phyloP scores from a whole-genome alignment of 1,140 invertebrate genomes.

The Lerema accius region DNA sequence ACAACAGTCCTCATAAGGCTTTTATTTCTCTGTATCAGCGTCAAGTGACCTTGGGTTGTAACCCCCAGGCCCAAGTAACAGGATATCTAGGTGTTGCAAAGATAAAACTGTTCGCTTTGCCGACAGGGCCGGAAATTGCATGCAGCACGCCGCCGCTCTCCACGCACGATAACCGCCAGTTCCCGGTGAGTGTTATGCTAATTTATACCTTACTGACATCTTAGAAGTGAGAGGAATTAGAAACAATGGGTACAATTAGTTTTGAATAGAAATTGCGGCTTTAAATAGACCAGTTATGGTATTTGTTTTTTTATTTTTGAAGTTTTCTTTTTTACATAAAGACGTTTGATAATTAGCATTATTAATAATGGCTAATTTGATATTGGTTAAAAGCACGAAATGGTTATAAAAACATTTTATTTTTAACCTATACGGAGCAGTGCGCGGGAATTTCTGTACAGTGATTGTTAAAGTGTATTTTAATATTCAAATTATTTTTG shows the following conservation, averaged over 20 bases:
- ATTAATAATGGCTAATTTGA: too few relatives aligned
- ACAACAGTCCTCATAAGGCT: too few relatives aligned
- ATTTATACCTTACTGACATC: conserved; percentile 26
- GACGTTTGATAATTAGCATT: too few relatives aligned
- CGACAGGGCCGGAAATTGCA: conserved; percentile 38
- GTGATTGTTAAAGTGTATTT: conserved; percentile 61
- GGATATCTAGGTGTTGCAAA: conserved; percentile 27
- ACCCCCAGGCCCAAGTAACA: not conserved
- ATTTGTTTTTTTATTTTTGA: too few relatives aligned
- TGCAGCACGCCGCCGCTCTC: conserved; percentile 16
- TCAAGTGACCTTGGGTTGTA: conserved; percentile 18
- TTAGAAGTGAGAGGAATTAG: conserved; percentile 1
- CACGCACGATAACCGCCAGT: conserved; percentile 2
- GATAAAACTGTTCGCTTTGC: conserved; percentile 22
- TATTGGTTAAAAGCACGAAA: too few relatives aligned
- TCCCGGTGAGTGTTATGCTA: conserved; percentile 13
- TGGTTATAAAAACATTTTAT: too few relatives aligned
- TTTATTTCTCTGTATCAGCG: too few relatives aligned
- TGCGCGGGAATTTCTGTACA: conserved; percentile 39
- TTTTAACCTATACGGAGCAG: too few relatives aligned
- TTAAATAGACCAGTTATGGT: too few relatives aligned
- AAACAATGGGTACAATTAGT: not conserved
- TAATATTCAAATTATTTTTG: too few relatives aligned
- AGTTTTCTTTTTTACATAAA: too few relatives aligned
- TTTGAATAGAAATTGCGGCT: too few relatives aligned